phyloP scores from a whole-genome alignment of 2,113 vertebrate genomes.

The Pyrgilauda ruficollis region DNA sequence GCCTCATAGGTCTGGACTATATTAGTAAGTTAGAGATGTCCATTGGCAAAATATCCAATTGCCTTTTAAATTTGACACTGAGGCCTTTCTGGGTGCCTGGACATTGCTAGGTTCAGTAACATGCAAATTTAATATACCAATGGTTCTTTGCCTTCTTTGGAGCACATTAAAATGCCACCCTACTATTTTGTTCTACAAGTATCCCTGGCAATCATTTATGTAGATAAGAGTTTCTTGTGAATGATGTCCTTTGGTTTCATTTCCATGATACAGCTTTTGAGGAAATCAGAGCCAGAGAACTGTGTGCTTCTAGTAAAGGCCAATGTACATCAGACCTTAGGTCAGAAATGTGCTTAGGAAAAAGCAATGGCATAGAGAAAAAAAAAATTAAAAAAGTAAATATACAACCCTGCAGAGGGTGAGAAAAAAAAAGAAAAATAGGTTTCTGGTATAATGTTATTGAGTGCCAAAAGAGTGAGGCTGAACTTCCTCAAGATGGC shows the following conservation, averaged over 20 bases:
- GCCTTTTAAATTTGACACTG: background rate
- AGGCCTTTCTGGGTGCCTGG: too few species aligned
- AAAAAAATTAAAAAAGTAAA: background rate
- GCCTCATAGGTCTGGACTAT: background rate
- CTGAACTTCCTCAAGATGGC: background rate
- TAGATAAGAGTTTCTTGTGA: background rate
- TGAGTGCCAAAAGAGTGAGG: background rate
- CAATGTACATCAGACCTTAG: too few species aligned
- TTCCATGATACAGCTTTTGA: background rate
- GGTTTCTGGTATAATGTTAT: background rate
- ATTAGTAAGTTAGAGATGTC: background rate
- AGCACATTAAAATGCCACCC: background rate
- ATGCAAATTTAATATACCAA: background rate
- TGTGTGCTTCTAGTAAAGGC: background rate
- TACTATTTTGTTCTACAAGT: background rate
- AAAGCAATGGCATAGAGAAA: background rate
- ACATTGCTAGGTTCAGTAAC: background rate
- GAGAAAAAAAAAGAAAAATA: background rate
- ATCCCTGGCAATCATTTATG: background rate
- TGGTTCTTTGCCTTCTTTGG: background rate
- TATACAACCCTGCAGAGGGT: background rate
- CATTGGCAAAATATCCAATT: background rate
- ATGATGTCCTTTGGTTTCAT: background rate
- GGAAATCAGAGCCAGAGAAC: background rate
- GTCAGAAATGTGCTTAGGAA: background rate